Evolutionary conservation across 1,140 invertebrate species (phyloP).

Genomic region (Callitettix versicolor): DNA sequence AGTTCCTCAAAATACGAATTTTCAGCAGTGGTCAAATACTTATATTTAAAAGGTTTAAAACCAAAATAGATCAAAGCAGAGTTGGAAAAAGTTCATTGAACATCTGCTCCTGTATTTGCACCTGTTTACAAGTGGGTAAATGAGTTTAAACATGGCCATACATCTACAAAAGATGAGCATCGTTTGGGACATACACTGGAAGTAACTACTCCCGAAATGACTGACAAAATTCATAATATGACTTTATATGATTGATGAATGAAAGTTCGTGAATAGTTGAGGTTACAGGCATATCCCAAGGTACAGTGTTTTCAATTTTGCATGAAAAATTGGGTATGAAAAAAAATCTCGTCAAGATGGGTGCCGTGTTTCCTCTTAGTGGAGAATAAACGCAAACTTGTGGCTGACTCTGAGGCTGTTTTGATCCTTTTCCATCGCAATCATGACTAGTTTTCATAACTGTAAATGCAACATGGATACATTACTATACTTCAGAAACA

Average conservation of each 20-base stretch:
- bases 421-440: background rate
- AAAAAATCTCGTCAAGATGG: slow-evolving; percentile 24
- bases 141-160: slow-evolving; percentile 23
- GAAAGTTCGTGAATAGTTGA: background rate
- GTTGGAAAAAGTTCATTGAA: slow-evolving; percentile 17
- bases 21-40: slow-evolving; percentile 12
- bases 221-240: background rate
- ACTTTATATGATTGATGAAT: background rate
- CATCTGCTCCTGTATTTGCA: slow-evolving; percentile 16
- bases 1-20: slow-evolving; percentile 1
- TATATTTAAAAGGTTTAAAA: slow-evolving; percentile 18
- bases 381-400: slow-evolving; percentile 19
- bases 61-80: slow-evolving; percentile 19
- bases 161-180: slow-evolving; percentile 23
- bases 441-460: too few relatives aligned
- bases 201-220: slow-evolving; percentile 18
- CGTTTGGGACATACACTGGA: slow-evolving; percentile 20
- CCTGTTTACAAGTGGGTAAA: slow-evolving; percentile 22
- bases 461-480: too few relatives aligned
- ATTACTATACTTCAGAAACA: too few relatives aligned
- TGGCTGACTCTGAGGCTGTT: background rate
- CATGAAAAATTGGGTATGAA: slow-evolving; percentile 19
- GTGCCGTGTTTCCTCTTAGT: slow-evolving; percentile 26
- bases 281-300: background rate
- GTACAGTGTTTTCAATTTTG: slow-evolving; percentile 14